Evolutionary conservation across 2,888 invertebrate species (phyloP), one percentile per base, ranked within the genome.

Genomic region (Eilema sororculum): DNA sequence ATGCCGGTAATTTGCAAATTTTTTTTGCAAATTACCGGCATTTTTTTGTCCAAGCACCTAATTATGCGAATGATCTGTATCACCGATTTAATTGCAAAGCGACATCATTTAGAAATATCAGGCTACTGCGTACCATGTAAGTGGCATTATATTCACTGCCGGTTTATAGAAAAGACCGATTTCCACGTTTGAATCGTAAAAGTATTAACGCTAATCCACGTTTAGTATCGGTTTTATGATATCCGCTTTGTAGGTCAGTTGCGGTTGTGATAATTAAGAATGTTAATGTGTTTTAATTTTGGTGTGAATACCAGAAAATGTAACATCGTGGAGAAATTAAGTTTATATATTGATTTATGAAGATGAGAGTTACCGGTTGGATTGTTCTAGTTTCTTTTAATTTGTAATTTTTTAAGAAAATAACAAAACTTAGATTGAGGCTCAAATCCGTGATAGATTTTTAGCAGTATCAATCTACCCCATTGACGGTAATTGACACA

Each of bases 211-310:
- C 69, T 71, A 69, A 78, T 58, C 66, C 69, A 67, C 64, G 69
- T 52, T 68, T 70, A 68, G 24, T 68, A 77, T 79, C 66, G 65
- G 58, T 75, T 75, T 79, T 74, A 73, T 70, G 74, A 61, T 41
- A 56, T 37, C 66, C 57, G 41, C 33, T 72, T n/a, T 65, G 30
- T 77, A 58, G 75, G 75, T 77, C 72, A 74, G 52, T 61, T 71
- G 28, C 69, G 68, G 72, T 74, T 72, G 69, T 66, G 65, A 78
- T 77, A 78, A 75, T 74, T 81, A 71, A 77, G 75, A 73, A 79
- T 74, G 78, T 72, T 67, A 81, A 79, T 79, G 41, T 74, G 72
- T 77, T 77, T 62, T 75, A 81, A 77, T 52, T 81, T 75, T 71
- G 9, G 67, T 70, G 69, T 68, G 67, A 69, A 71, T 58, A 68